phyloP scores from a whole-genome alignment of 2,113 vertebrate species.

The Rhizomys pruinosus region DNA sequence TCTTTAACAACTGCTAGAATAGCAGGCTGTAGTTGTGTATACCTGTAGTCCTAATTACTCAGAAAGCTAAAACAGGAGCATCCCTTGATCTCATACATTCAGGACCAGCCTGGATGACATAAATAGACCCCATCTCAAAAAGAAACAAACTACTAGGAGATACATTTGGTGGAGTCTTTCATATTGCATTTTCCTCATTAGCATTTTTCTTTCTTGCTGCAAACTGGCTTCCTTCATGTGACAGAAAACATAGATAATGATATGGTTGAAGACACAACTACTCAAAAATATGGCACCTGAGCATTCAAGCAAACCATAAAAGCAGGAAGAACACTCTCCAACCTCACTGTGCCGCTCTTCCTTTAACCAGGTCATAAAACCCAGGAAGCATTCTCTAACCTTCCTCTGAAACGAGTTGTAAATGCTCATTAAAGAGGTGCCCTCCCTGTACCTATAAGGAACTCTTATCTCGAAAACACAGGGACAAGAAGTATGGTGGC shows the following conservation, averaged over 20 bases:
- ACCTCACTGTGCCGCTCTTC: background rate
- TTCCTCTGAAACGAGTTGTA: slow-evolving; percentile 17
- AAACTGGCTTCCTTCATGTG: slow-evolving; percentile 51
- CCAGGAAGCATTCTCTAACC: background rate
- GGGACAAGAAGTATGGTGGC: background rate
- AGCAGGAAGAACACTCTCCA: slow-evolving; percentile 21
- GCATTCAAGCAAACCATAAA: slow-evolving; percentile 49
- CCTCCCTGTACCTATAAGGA: background rate
- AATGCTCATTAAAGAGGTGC: background rate
- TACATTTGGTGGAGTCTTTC: background rate
- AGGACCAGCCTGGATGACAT: background rate
- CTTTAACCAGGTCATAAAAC: slow-evolving; percentile 12
- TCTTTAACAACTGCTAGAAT: background rate
- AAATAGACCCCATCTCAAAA: background rate
- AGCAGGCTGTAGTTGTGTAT: background rate
- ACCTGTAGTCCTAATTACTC: background rate
- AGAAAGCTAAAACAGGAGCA: background rate
- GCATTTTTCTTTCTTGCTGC: slow-evolving; percentile 55
- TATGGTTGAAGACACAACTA: background rate
- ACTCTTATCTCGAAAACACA: background rate
- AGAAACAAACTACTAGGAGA: background rate
- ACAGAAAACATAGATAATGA: slow-evolving; percentile 55
- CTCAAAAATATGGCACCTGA: background rate
- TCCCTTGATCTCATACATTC: background rate
- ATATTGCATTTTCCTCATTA: slow-evolving; percentile 19